Conservation (phyloP, 2,888 invertebrate species). For the Ptychoptera contaminata region DNA sequence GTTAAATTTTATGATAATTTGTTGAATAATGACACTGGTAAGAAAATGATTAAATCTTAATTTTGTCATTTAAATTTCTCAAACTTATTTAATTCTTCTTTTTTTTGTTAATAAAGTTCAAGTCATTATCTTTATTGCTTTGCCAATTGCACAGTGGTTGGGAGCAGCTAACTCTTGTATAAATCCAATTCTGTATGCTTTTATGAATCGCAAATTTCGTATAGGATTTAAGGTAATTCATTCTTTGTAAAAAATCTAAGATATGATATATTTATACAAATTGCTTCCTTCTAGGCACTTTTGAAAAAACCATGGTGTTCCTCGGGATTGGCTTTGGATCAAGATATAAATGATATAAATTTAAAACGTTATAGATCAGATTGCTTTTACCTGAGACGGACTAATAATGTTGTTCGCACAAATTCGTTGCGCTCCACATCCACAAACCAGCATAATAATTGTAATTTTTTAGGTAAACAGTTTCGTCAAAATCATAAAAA, state of each 20-base stretch:
- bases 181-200: constrained; percentile 40
- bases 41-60: not conserved
- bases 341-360: constrained; percentile 7
- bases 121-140: constrained; percentile 19
- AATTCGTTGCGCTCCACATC: constrained; percentile 4
- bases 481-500: too few species aligned
- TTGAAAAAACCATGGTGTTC: constrained; percentile 4
- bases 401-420: constrained; percentile 3
- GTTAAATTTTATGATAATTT: constrained; percentile 21
- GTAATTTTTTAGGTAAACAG: too few species aligned
- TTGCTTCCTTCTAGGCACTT: too few species aligned
- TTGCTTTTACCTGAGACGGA: constrained; percentile 3
- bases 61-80: not conserved
- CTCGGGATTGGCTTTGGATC: constrained; percentile 4
- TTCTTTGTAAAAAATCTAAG: too few species aligned
- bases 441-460: too few species aligned
- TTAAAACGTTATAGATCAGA: constrained; percentile 7
- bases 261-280: too few species aligned
- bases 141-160: constrained; percentile 36
- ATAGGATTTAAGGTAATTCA: constrained; percentile 30
- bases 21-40: constrained; percentile 8
- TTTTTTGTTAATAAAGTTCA: constrained; percentile 4
- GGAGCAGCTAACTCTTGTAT: constrained; percentile 39
- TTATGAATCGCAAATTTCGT: constrained; percentile 38
- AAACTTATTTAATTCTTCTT: not conserved